Evolutionary conservation across 1,140 invertebrate species (phyloP).

Genomic region (Xylocopa sonorina): DNA sequence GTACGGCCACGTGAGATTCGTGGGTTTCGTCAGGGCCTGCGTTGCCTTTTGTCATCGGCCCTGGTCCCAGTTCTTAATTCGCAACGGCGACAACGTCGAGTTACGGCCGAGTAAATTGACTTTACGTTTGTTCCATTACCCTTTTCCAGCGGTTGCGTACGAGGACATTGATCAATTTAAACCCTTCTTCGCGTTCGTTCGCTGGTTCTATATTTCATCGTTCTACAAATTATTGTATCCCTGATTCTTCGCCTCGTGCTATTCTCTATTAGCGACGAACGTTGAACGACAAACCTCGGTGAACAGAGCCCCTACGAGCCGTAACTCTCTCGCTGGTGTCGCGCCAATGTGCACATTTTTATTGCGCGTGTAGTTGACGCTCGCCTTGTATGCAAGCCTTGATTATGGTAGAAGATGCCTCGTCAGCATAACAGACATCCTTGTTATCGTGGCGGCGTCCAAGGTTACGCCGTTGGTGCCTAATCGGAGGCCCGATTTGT

Average conservation of each 20-base stretch:
- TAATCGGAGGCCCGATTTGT: slow-evolving; percentile 34
- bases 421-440: slow-evolving; percentile 76
- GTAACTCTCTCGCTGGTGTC: slow-evolving; percentile 6
- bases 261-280: background rate
- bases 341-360: slow-evolving; percentile 50
- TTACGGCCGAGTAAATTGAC: slow-evolving; percentile 34
- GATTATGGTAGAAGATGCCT: slow-evolving; percentile 66
- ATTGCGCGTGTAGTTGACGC: slow-evolving; percentile 52
- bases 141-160: too few relatives aligned
- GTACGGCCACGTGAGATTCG: slow-evolving; percentile 61
- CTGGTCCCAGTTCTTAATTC: slow-evolving; percentile 38
- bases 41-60: slow-evolving; percentile 57
- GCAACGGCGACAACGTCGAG: slow-evolving; percentile 45
- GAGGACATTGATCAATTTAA: too few relatives aligned
- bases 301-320: slow-evolving; percentile 4
- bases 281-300: background rate
- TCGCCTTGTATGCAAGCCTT: slow-evolving; percentile 50
- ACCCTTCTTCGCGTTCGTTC: too few relatives aligned
- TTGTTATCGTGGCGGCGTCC: slow-evolving; percentile 71
- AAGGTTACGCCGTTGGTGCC: slow-evolving; percentile 64
- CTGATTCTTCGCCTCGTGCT: too few relatives aligned
- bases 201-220: too few relatives aligned
- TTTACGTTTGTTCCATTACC: background rate
- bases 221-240: too few relatives aligned
- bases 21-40: slow-evolving; percentile 61